Base-by-base conservation (phyloP, 1,140 invertebrate genomes). In the Leptinotarsa lineolata region DNA sequence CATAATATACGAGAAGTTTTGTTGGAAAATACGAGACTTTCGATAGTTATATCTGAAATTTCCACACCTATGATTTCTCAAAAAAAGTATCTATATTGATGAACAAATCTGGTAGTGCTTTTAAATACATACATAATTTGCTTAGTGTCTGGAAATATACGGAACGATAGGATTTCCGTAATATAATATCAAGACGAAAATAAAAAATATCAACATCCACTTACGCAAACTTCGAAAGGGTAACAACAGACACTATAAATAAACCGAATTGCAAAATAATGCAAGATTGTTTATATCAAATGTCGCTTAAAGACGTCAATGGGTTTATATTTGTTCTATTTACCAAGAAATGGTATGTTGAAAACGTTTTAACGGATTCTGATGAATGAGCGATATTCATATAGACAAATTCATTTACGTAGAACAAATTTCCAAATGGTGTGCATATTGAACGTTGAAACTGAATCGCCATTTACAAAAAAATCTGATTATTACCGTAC, bases 231-330 rank as follows among this genome's bases (percentile, higher is more conserved):
- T 18, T 12, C 48, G 15, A 16, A 54, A 18, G 48, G 48, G 48
- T 16, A 54, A 54, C 48, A 54, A 54, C 48, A 11, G 48, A 54
- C 48, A 18, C 4, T 54, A 54, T 54, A 54, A 54, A 54, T 54
- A 54, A 16, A 54, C 48, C 0, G 48, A 54, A 18, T 54, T 54
- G 16, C 48, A 54, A 54, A 54, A 54, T 18, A 54, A 54, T 54
- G 48, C 48, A 54, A 54, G 48, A 54, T 16, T 54, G 48, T 54
- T 54, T 54, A 54, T 54, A 54, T 54, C n/a, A 54, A 54, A 54
- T 54, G 48, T 54, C 48, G 6, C 48, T 54, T 54, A 11, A 16
- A 16, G 48, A 54, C 48, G 48, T 54, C 48, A 54, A 54, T 54
- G 48, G 48, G 0, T 15, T 18, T n/a, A 54, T 54, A 54, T 54